phyloP scores from a whole-genome alignment of 2,797 vertebrate species.

The Allobates femoralis region DNA sequence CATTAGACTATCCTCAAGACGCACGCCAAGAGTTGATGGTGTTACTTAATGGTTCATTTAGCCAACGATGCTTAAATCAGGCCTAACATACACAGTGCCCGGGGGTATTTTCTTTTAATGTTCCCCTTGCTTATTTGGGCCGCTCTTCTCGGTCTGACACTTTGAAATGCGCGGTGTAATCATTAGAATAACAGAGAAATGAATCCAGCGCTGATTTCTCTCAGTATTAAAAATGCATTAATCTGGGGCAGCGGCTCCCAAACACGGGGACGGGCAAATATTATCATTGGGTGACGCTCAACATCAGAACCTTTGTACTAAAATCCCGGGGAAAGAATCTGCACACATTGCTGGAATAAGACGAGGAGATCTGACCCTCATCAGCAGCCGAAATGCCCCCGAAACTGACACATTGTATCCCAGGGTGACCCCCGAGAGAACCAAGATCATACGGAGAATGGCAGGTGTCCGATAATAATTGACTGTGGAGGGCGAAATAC shows the following conservation, averaged over 20 bases:
- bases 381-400: background rate
- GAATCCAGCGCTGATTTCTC: conserved; percentile 22
- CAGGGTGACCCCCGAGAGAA: background rate
- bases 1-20: too few species aligned
- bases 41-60: too few species aligned
- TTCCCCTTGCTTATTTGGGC: conserved; percentile 7
- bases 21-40: too few species aligned
- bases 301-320: conserved; percentile 35
- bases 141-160: conserved; percentile 24
- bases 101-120: conserved; percentile 48
- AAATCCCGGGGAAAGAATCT: conserved; percentile 15
- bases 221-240: conserved; percentile 50
- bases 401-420: too few species aligned
- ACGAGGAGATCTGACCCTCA: conserved; percentile 1
- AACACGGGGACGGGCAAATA: conserved; percentile 21
- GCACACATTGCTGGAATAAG: conserved; percentile 12
- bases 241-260: conserved; percentile 1
- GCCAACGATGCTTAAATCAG: too few species aligned
- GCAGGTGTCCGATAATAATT: background rate
- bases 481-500: background rate
- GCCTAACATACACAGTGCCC: too few species aligned
- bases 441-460: background rate
- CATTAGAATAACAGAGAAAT: conserved; percentile 37
- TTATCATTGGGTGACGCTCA: conserved; percentile 57
- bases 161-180: conserved; percentile 24